A percentile compares a stretch with the other conserved stretches of the same genome.
Evolutionary conservation across 1,140 invertebrate species (phyloP).

Genomic region (Calephelis nemesis): DNA sequence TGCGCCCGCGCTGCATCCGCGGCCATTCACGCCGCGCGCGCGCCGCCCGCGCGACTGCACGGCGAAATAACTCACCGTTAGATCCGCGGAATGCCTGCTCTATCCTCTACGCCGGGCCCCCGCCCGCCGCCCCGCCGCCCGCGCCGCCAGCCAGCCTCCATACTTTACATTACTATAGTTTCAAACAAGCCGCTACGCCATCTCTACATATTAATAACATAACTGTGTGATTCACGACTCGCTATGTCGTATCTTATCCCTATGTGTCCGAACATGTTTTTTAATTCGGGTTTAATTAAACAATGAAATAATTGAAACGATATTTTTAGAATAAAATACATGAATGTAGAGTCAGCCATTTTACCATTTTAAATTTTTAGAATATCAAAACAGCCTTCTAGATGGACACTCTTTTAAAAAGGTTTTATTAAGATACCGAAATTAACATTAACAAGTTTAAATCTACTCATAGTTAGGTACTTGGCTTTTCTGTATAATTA

Average conservation of each 20-base stretch:
- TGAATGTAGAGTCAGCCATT: neutral
- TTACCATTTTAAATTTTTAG: too few species aligned
- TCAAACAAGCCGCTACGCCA: conserved; percentile 15
- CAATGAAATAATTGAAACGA: neutral
- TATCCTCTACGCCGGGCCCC: conserved; percentile 52
- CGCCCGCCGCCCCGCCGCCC: conserved; percentile 24
- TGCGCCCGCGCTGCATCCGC: conserved; percentile 66
- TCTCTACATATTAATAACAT: conserved; percentile 19
- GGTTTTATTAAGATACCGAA: too few species aligned
- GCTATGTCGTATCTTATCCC: conserved; percentile 1
- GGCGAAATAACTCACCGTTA: conserved; percentile 77
- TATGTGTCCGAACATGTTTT: neutral
- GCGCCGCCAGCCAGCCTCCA: conserved; percentile 24
- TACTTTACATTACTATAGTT: conserved; percentile 23
- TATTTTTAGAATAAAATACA: neutral
- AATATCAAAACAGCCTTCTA: too few species aligned
- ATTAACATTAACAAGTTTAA: too few species aligned
- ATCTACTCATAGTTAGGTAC: too few species aligned
- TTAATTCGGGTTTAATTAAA: too few species aligned
- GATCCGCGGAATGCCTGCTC: conserved; percentile 65
- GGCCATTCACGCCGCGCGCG: conserved; percentile 67
- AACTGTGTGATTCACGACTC: conserved; percentile 6
- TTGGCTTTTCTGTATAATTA: too few species aligned
- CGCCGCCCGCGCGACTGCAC: conserved; percentile 49
- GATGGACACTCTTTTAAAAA: too few species aligned